These are phyloP conservation scores for Lacerta agilis DNA, from an alignment of 2,797 vertebrate species.

Conservation along the genomic window DNA sequence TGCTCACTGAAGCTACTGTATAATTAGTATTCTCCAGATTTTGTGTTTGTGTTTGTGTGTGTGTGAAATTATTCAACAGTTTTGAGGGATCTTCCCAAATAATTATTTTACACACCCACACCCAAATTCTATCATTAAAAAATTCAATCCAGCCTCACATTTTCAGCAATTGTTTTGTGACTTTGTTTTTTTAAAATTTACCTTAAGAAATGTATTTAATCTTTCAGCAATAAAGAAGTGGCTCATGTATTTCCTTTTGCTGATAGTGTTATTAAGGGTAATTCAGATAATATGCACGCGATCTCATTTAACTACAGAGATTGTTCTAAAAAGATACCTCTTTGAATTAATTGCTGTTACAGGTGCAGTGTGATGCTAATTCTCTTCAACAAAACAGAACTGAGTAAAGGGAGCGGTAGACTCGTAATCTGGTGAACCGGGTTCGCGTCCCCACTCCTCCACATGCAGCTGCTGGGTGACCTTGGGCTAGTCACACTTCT, in stretches of 20 bases:
- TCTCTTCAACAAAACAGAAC: background rate
- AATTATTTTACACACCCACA: background rate
- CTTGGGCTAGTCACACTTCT: no score
- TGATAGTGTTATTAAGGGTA: constrained; percentile 25
- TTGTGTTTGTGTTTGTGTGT: no score
- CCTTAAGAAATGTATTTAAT: constrained; percentile 42
- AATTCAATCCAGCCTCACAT: background rate
- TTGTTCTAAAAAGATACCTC: constrained; percentile 22
- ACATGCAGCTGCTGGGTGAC: no score
- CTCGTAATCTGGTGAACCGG: no score
- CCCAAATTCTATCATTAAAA: background rate
- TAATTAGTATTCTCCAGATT: no score
- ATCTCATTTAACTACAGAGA: constrained; percentile 44
- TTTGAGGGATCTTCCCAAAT: background rate
- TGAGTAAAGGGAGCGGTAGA: fast-evolving
- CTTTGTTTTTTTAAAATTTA: constrained; percentile 29
- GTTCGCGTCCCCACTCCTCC: no score
- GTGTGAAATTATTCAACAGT: no score
- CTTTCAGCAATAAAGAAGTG: constrained; percentile 23
- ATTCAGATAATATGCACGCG: constrained; percentile 42
- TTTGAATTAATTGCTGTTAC: constrained; percentile 21
- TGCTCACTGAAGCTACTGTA: no score
- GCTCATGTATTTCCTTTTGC: fast-evolving
- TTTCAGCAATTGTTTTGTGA: constrained; percentile 40
- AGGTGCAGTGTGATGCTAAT: constrained; percentile 29